These are phyloP conservation scores for Parasteatoda tepidariorum DNA, from an alignment of 1,140 invertebrate genomes.

Conservation along the genomic window DNA sequence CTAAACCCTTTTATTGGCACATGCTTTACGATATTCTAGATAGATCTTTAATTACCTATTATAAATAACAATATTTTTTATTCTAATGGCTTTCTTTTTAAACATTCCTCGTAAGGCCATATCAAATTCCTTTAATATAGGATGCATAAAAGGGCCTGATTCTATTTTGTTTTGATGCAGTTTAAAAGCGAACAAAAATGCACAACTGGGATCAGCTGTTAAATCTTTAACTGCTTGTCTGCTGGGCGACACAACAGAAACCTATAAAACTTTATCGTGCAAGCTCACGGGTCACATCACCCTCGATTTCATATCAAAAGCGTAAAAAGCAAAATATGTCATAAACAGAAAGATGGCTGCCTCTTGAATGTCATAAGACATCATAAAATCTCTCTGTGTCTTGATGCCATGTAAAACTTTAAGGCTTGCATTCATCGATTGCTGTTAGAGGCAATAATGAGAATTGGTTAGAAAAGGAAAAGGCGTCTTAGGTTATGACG, in stretches of 20 bases:
- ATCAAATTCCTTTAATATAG: not conserved
- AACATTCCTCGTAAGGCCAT: not conserved
- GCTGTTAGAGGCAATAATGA: too few species aligned
- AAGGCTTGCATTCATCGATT: too few species aligned
- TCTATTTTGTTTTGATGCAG: constrained; percentile 18
- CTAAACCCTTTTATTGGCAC: not conserved
- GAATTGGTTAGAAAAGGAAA: too few species aligned
- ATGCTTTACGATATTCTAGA: not conserved
- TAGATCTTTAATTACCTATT: not conserved
- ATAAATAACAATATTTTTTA: not conserved
- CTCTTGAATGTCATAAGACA: not conserved
- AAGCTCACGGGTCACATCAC: not conserved
- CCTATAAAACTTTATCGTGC: constrained; percentile 38
- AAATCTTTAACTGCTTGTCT: constrained; percentile 19
- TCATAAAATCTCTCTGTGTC: not conserved
- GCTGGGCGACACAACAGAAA: constrained; percentile 2
- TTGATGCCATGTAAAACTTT: too few species aligned
- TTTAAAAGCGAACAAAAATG: constrained; percentile 19
- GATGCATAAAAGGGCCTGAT: not conserved
- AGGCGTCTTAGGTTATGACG: too few species aligned
- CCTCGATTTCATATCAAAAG: constrained; percentile 26
- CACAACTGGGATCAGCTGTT: constrained; percentile 5
- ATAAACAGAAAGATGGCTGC: constrained; percentile 14
- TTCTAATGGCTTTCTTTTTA: not conserved
- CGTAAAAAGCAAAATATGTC: constrained; percentile 37